Base-by-base conservation (phyloP, 2,888 invertebrate species). In the Amorpha juglandis region DNA sequence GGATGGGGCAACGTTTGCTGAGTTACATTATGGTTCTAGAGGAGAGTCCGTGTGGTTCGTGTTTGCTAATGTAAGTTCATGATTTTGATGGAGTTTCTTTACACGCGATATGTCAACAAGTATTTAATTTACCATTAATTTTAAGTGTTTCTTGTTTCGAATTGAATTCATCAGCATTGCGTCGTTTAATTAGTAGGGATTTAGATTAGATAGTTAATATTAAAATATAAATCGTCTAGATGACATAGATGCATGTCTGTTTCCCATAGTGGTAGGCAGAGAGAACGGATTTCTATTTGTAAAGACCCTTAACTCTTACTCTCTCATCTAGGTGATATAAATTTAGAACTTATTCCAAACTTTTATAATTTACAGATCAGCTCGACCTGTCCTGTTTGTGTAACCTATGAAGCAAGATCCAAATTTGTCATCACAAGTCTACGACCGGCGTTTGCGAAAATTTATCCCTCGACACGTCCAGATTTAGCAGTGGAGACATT, bases 1-100 rank as follows among this genome's bases (percentile, higher is more conserved):
- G 1, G 93, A 94, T 69, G 94, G 94, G 47, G 93, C 93, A n/a
- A 94, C 90, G 0, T 93, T 94, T 74, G 94, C 94, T 8, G 94
- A 95, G 73, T 85, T 95, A 70, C 94, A 95, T 69, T 95, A 95
- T 71, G 95, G 95, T 7, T 94, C 94, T 6, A 89, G 94, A 68
- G 94, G 94, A 12, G 95, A 95, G 77, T 94, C 94, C 11, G 90
- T 95, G 11, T 95, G 95, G 95, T 95, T 95, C 80, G 94, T 95
- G 55, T 95, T 95, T 81, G 94, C 95, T 21, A 95, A 95, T 79
- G 94, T 95, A 82, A 93, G 94, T 91, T 70, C 7, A 8, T 8
- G 11, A 42, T 45, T 12, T 45, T 58, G n/a, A 14, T 58, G n/a
- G n/a, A n/a, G 27, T 27, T 27, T 27, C 4, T 27, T 27, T 27